Evolutionary conservation across 2,797 vertebrate genomes (phyloP).

Genomic region (Sebastes diploproa): DNA sequence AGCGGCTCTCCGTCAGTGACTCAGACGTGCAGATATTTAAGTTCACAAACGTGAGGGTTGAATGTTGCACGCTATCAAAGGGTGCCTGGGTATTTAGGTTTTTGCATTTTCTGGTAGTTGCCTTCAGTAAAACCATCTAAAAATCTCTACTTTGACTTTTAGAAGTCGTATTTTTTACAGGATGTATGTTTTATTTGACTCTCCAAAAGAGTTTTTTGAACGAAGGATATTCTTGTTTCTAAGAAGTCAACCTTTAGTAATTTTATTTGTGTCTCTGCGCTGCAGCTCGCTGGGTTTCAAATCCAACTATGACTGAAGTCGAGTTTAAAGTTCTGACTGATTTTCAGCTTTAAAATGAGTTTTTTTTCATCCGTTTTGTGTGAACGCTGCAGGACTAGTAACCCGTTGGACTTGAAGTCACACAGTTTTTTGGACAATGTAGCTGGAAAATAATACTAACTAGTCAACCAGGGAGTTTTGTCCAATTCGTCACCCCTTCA

Average conservation of each 20-base stretch:
- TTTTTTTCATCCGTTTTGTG: not conserved
- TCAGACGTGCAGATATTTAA: no score
- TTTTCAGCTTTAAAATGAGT: not conserved
- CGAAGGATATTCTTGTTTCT: not conserved
- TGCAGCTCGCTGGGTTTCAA: not conserved
- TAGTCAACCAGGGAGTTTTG: not conserved
- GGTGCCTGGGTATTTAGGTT: not conserved
- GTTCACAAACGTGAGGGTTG: not conserved
- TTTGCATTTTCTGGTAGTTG: constrained; percentile 22
- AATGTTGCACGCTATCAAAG: constrained; percentile 31
- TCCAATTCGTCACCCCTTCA: not conserved
- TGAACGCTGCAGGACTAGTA: not conserved
- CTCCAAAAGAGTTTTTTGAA: not conserved
- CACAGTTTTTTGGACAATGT: not conserved
- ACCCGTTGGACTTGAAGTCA: not conserved
- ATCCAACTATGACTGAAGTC: not conserved
- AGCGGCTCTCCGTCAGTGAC: not conserved
- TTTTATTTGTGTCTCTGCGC: not conserved
- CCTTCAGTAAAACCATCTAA: constrained; percentile 12
- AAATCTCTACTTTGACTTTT: not conserved
- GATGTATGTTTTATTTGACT: not conserved
- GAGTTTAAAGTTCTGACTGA: not conserved
- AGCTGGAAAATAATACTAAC: not conserved
- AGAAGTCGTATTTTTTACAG: not conserved
- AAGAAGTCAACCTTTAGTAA: not conserved